These are phyloP conservation scores for Acleris cristana DNA, from an alignment of 2,888 invertebrate species.

Conservation along the genomic window DNA sequence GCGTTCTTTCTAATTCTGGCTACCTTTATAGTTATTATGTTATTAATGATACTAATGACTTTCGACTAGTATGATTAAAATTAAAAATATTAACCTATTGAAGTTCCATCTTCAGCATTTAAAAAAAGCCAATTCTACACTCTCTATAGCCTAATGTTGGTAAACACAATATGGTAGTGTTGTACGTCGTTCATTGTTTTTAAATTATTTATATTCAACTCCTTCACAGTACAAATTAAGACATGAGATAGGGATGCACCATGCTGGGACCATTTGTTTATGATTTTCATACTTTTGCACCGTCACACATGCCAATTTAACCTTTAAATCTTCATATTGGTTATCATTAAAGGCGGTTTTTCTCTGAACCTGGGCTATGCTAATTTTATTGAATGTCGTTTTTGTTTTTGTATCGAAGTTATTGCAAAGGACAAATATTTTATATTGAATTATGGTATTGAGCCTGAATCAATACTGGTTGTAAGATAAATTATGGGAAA, in stretches of 20 bases:
- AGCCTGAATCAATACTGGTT: conserved; percentile 12
- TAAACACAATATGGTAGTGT: conserved; percentile 55
- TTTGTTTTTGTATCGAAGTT: conserved; percentile 26
- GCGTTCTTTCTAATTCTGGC: too few species aligned
- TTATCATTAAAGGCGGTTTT: background rate
- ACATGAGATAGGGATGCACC: conserved; percentile 54
- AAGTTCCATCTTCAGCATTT: background rate
- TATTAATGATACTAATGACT: too few species aligned
- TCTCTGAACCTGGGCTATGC: conserved; percentile 13
- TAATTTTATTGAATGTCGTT: conserved; percentile 22
- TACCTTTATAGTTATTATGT: too few species aligned
- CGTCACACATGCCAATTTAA: background rate
- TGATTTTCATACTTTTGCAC: conserved; percentile 27
- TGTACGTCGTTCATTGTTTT: conserved; percentile 67
- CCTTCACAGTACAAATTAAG: conserved; percentile 72
- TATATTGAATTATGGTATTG: conserved; percentile 11
- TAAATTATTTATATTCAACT: conserved; percentile 71
- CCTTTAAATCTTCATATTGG: background rate
- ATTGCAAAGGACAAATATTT: conserved; percentile 25
- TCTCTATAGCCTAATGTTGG: background rate
- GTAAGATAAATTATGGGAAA: background rate
- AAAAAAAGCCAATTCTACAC: conserved; percentile 1
- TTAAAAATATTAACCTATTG: too few species aligned
- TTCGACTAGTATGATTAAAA: too few species aligned
- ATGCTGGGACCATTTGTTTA: conserved; percentile 32